Evolutionary conservation across 2,888 invertebrate species (phyloP).

Genomic region (Scrobipalpa atriplicella): DNA sequence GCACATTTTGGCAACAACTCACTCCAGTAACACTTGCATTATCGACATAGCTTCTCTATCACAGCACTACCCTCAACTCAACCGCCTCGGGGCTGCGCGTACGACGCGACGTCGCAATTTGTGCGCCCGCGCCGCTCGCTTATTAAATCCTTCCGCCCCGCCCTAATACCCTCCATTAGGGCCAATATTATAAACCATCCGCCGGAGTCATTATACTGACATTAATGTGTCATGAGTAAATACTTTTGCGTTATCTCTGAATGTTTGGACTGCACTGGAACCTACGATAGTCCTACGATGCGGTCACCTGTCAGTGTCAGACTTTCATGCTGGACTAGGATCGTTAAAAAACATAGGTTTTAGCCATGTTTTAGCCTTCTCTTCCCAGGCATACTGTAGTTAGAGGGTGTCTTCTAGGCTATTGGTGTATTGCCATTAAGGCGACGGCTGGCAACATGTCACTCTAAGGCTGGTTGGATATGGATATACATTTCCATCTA

Average conservation of each 20-base stretch:
- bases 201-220: conserved; percentile 53
- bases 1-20: too few species aligned
- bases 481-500: too few species aligned
- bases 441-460: too few species aligned
- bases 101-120: conserved; percentile 9
- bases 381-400: too few species aligned
- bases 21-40: too few species aligned
- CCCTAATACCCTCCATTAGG: conserved; percentile 78
- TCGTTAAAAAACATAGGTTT: too few species aligned
- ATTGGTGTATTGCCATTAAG: too few species aligned
- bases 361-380: too few species aligned
- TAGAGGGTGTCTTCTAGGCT: too few species aligned
- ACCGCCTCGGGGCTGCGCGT: not conserved
- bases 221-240: conserved; percentile 47
- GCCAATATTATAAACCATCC: conserved; percentile 71
- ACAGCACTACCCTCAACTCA: not conserved
- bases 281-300: not conserved
- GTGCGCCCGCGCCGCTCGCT: conserved; percentile 59
- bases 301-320: not conserved
- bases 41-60: not conserved
- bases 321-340: too few species aligned
- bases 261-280: conserved; percentile 1
- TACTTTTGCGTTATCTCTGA: conserved; percentile 29
- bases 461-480: too few species aligned
- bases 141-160: conserved; percentile 78